These are phyloP conservation scores for Lepidurus packardi DNA, from an alignment of 1,140 invertebrate genomes.

Conservation along the genomic window DNA sequence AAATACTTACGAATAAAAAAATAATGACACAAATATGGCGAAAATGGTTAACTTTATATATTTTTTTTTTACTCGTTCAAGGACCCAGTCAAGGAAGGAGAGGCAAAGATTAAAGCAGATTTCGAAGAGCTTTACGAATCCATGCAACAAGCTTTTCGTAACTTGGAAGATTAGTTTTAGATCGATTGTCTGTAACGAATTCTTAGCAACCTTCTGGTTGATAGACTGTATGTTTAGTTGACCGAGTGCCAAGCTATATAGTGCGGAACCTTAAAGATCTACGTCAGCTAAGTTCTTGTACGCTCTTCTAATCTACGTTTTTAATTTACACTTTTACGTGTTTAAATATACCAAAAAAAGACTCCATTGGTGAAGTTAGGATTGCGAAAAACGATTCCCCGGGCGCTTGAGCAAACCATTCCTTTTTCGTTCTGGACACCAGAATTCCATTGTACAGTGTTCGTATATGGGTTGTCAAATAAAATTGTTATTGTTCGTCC, in stretches of 20 bases:
- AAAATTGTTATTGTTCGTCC: constrained; percentile 4
- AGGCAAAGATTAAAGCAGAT: constrained; percentile 92
- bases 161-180: constrained; percentile 84
- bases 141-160: constrained; percentile 94
- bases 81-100: constrained; percentile 96
- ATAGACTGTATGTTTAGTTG: constrained; percentile 4
- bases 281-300: background rate
- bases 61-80: constrained; percentile 43
- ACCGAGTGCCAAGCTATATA: background rate
- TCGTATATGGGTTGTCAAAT: constrained; percentile 22
- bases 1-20: background rate
- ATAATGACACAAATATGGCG: background rate
- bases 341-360: background rate
- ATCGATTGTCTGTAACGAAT: constrained; percentile 5
- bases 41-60: background rate
- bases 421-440: background rate
- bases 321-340: constrained; percentile 7
- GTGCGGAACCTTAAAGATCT: background rate
- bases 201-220: background rate
- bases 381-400: background rate
- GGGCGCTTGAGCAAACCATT: constrained; percentile 13
- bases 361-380: no score
- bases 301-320: constrained; percentile 6
- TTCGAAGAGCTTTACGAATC: constrained; percentile 93
- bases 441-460: constrained; percentile 19